Base-by-base conservation (phyloP, 2,888 invertebrate species). In the Mechanitis messenoides region DNA sequence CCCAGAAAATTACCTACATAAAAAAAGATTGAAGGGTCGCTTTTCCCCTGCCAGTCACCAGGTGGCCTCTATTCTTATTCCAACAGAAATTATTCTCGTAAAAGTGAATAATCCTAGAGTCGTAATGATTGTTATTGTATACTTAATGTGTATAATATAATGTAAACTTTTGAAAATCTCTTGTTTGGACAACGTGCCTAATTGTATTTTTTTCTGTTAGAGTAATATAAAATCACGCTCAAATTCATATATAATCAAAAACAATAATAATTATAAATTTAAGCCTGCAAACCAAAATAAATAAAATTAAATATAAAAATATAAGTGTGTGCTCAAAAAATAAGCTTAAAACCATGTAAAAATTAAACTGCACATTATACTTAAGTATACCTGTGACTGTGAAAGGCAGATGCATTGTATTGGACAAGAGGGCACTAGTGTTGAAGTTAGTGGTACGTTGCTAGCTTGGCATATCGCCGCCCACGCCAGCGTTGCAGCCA, bases 351-450 rank as follows among this genome's bases (percentile, higher is more conserved):
- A 47, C 11, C 9, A 42, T 42, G 1, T 31, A 31, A n/a, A 31
- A 7, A 50, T 11, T 31, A 50, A 50, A 50, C 31, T 31, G 50
- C 31, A 50, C 6, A 31, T 7, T 28, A 50, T 28, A 7, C 9
- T 31, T 50, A 31, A 50, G 31, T 42, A 63, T 92, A 96, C 96
- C 94, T 96, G 95, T 71, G 95, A 95, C 80, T 95, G 95, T 64
- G 96, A 96, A 67, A 96, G 92, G 83, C 96, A 96, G 84, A 96
- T 95, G 91, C 96, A 96, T 90, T 95, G 94, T 73, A 92, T 90
- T 67, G 95, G 95, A 81, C 96, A 96, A 72, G 92, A 91, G 71
- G 93, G 93, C 74, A 91, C 84, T 67, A 91, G 77, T 90, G 92
- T 87, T 73, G 84, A 87, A 63, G 79, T 73, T 63, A 83, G 74